Evolutionary conservation across 2,888 invertebrate genomes (phyloP), one percentile per base, ranked within the genome.

Genomic region (Taenaris catops): DNA sequence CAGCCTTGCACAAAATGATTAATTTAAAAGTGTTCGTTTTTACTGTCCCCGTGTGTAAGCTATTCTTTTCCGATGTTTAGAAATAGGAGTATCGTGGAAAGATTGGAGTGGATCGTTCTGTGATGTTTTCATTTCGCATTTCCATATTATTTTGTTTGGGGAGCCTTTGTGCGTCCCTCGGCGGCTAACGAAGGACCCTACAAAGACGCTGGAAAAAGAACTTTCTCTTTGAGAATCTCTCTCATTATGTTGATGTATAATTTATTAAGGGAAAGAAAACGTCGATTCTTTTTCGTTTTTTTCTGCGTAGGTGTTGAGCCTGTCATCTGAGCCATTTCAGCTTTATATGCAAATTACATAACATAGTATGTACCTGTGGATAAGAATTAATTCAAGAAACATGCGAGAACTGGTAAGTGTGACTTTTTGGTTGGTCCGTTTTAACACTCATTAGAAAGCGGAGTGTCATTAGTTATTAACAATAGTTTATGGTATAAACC

Each of bases 101-200:
- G 65, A 63, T 63, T 58, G 62, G 62, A 68, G 72, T 57, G 66
- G 66, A 59, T 60, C 61, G 48, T 49, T 52, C 60, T 58, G 46
- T 61, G 67, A 63, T 64, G 65, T 74, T 68, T 68, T 67, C 72
- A 73, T 74, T 73, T 68, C 57, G 53, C 55, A 73, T 81, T 80
- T 79, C 68, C 81, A 76, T 69, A 79, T 79, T 79, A 80, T 69
- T 78, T 65, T 65, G 71, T 74, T 64, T 57, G 49, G 41, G 49
- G 29, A 29, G 38, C 34, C 36, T 34, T 32, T 40, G 34, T 35
- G 11, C 24, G 12, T 11, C 19, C 9, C 29, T 11, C 34, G n/a
- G 32, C 25, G 34, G 33, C 39, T 52, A 53, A 51, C 52, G 51
- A 53, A 45, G 43, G 42, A 32, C 20, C 37, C 35, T 28, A 34